Evolutionary conservation across 2,888 invertebrate genomes (phyloP).

Genomic region (Malthinus seriepunctatus): DNA sequence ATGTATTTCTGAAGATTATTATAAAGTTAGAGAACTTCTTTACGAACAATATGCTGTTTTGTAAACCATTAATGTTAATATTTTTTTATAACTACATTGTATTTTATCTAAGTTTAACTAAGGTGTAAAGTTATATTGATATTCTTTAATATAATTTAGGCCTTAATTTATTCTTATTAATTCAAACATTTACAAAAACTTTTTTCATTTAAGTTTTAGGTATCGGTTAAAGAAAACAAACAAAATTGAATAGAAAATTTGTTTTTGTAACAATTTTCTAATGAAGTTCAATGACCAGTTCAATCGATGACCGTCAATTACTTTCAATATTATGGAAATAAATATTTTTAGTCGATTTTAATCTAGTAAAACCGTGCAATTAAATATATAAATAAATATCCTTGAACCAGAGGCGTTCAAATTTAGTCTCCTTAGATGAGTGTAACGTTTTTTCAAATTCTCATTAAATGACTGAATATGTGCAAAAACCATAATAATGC

Average conservation of each 20-base stretch:
- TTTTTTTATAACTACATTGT: slow-evolving; percentile 21
- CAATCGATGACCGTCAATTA: too few species aligned
- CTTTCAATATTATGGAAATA: too few species aligned
- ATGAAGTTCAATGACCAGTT: too few species aligned
- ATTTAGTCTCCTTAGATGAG: background rate
- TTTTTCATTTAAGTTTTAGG: too few species aligned
- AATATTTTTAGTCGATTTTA: too few species aligned
- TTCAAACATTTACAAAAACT: too few species aligned
- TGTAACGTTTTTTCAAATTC: background rate
- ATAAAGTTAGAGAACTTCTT: slow-evolving; percentile 85
- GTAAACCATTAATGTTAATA: slow-evolving; percentile 14
- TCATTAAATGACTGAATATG: slow-evolving; percentile 3
- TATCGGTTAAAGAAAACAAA: too few species aligned
- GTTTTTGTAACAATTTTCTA: too few species aligned
- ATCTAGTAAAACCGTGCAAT: background rate
- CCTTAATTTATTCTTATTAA: background rate
- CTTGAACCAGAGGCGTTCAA: slow-evolving; percentile 6
- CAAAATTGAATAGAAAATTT: background rate
- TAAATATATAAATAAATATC: slow-evolving; percentile 10
- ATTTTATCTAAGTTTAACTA: background rate
- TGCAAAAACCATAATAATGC: slow-evolving; percentile 6
- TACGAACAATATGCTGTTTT: slow-evolving; percentile 98
- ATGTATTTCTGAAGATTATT: slow-evolving; percentile 92
- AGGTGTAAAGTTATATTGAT: background rate
- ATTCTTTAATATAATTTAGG: background rate